Percentiles rank a stretch among this genome's conserved stretches.
Conservation (phyloP, 2,113 vertebrate genomes). For the Bubalus kerabau region DNA sequence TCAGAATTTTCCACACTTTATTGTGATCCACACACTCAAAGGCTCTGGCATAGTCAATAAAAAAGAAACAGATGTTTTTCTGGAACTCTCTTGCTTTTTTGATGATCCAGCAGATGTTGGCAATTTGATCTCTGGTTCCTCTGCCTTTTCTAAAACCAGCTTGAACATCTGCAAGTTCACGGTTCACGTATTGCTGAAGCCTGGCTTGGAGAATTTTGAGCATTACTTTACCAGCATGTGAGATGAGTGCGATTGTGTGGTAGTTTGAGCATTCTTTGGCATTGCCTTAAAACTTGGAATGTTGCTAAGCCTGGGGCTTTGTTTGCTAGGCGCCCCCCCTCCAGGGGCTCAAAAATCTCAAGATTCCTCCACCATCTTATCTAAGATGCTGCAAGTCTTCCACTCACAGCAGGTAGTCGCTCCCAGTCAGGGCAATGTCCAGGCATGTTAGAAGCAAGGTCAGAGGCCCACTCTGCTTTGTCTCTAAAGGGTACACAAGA, state of each 20-base stretch:
- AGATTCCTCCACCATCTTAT: background rate
- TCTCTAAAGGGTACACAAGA: background rate
- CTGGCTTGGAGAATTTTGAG: background rate
- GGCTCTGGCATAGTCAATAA: background rate
- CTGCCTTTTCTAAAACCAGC: background rate
- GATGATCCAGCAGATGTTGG: background rate
- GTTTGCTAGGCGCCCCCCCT: background rate
- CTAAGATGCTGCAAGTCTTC: background rate
- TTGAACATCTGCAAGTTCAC: background rate
- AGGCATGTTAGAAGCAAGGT: background rate
- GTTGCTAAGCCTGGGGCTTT: background rate
- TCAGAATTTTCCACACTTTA: background rate
- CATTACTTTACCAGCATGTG: background rate
- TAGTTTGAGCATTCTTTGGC: background rate
- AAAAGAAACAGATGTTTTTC: background rate
- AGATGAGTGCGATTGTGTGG: background rate
- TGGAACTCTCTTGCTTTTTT: background rate
- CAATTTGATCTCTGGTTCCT: background rate
- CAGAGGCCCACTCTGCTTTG: background rate
- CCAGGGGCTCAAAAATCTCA: background rate
- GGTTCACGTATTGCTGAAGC: background rate
- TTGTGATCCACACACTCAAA: background rate
- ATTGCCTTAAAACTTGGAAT: background rate
- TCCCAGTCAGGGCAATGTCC: background rate
- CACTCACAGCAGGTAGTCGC: background rate